phyloP scores from a whole-genome alignment of 2,797 vertebrate genomes.

The Podarcis lilfordi region DNA sequence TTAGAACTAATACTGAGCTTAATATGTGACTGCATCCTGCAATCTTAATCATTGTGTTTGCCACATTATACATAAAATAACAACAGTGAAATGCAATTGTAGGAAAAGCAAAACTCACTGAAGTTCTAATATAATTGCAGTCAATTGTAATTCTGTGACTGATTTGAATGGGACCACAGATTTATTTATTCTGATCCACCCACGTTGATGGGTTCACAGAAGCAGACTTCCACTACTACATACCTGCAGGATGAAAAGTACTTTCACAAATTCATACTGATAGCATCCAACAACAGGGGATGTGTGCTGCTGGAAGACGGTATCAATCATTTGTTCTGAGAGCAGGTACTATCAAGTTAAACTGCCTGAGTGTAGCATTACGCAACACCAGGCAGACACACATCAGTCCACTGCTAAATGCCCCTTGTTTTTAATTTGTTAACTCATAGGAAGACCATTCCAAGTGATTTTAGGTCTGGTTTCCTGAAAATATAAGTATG shows the following conservation, averaged over 20 bases:
- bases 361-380: not conserved
- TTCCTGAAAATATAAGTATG: constrained; percentile 9
- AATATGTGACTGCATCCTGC: not conserved
- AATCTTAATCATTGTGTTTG: not conserved
- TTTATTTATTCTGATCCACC: not conserved
- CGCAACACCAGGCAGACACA: not conserved
- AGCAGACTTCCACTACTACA: not conserved
- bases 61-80: not conserved
- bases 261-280: not conserved
- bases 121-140: not conserved
- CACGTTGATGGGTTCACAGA: not conserved
- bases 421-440: not conserved
- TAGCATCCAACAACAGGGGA: not conserved
- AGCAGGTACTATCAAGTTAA: not conserved
- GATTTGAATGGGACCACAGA: not conserved
- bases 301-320: not conserved
- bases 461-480: not conserved
- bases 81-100: not conserved
- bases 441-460: constrained; percentile 7
- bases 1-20: not conserved
- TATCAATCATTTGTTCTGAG: not conserved
- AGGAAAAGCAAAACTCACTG: not conserved
- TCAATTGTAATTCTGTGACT: not conserved
- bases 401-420: not conserved
- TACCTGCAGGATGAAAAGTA: not conserved